phyloP scores from a whole-genome alignment of 2,797 vertebrate species.

The Melanitta fusca region DNA sequence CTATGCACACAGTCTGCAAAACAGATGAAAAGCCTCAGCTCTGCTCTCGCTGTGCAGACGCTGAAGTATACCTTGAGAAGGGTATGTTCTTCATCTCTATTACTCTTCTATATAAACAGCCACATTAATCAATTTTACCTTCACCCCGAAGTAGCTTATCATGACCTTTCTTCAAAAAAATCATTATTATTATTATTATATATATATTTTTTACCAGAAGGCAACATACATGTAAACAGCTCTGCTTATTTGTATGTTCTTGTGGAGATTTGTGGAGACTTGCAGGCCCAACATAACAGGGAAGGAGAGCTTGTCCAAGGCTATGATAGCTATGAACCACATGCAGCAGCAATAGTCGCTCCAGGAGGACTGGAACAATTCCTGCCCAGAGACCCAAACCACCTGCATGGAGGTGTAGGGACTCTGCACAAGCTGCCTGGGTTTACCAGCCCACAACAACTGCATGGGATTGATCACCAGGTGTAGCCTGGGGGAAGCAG shows the following conservation, averaged over 20 bases:
- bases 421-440: background rate
- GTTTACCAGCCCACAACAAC: background rate
- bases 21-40: background rate
- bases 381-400: background rate
- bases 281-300: background rate
- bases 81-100: background rate
- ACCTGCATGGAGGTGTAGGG: too few relatives aligned
- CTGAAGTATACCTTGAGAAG: background rate
- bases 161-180: background rate
- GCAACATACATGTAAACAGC: background rate
- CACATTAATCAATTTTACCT: background rate
- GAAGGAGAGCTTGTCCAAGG: background rate
- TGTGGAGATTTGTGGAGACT: background rate
- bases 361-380: too few relatives aligned
- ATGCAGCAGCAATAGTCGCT: fast-evolving
- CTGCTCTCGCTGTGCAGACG: background rate
- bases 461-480: too few relatives aligned
- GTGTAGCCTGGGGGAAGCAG: background rate
- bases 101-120: background rate
- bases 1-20: background rate
- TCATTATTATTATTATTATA: too few relatives aligned
- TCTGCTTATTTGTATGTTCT: background rate
- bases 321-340: fast-evolving
- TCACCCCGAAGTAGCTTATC: background rate
- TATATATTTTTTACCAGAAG: background rate